phyloP scores from a whole-genome alignment of 2,888 invertebrate species.

The Nemotelus pantherinus region DNA sequence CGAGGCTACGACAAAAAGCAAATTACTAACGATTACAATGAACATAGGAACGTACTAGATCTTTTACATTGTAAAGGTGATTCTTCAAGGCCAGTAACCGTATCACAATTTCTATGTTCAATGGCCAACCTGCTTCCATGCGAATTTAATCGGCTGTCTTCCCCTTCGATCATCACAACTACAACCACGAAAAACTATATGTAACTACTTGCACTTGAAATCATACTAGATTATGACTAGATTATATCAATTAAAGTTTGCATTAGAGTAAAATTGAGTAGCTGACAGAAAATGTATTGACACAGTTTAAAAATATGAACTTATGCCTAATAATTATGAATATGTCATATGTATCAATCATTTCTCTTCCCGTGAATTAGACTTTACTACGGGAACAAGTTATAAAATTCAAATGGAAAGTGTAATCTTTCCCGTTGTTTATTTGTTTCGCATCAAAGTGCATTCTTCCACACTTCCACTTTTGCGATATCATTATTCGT shows the following conservation, averaged over 20 bases:
- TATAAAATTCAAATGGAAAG: no score
- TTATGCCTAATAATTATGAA: no score
- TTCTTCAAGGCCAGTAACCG: slow-evolving; percentile 72
- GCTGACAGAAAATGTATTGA: no score
- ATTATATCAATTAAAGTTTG: background rate
- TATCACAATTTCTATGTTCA: slow-evolving; percentile 54
- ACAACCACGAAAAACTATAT: slow-evolving; percentile 30
- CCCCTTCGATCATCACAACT: slow-evolving; percentile 64
- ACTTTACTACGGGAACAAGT: no score
- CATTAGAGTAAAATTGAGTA: background rate
- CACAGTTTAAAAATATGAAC: no score
- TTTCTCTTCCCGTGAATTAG: no score
- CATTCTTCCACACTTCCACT: no score
- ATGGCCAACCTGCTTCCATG: slow-evolving; percentile 65
- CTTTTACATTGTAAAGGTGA: slow-evolving; percentile 85
- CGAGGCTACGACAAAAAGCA: background rate
- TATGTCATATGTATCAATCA: no score
- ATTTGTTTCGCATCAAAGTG: no score
- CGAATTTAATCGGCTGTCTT: slow-evolving; percentile 48
- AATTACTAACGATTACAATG: no score
- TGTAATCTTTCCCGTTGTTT: no score
- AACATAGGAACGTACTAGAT: slow-evolving; percentile 76
- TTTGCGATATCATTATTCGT: no score
- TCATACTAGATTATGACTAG: background rate
- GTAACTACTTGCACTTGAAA: background rate